phyloP scores from a whole-genome alignment of 2,888 invertebrate species.

The Amphiduros pacificus region DNA sequence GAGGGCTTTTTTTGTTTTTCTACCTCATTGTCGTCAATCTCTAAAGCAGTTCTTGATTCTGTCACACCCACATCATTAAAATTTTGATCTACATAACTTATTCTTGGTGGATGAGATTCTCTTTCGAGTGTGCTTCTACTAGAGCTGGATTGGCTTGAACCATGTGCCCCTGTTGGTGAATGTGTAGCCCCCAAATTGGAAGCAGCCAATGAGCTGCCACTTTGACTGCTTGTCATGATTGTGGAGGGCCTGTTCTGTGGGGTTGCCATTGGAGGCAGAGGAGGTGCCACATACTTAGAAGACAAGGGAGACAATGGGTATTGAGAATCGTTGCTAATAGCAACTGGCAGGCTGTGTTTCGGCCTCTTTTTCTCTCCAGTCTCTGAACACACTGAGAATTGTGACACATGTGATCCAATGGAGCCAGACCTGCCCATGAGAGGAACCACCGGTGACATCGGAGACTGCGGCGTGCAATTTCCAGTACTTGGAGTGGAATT shows the following conservation, averaged over 20 bases:
- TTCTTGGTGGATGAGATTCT: neutral
- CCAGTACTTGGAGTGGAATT: neutral
- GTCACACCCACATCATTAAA: neutral
- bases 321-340: conserved; percentile 7
- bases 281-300: conserved; percentile 7
- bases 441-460: neutral
- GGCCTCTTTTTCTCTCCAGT: conserved; percentile 21
- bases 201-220: neutral
- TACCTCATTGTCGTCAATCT: neutral
- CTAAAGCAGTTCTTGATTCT: neutral
- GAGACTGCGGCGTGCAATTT: neutral
- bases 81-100: neutral
- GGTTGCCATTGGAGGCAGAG: too few species aligned
- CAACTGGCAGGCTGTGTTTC: neutral
- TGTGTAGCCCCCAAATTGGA: too few species aligned
- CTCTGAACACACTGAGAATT: conserved; percentile 22
- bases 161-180: too few species aligned
- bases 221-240: neutral
- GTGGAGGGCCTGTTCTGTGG: neutral
- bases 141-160: too few species aligned
- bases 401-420: conserved; percentile 13
- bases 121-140: neutral
- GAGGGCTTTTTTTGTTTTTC: neutral
- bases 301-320: conserved; percentile 13
- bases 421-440: conserved; percentile 8